Conservation (phyloP, 2,888 invertebrate genomes). For the Caenorhabditis wallacei region DNA sequence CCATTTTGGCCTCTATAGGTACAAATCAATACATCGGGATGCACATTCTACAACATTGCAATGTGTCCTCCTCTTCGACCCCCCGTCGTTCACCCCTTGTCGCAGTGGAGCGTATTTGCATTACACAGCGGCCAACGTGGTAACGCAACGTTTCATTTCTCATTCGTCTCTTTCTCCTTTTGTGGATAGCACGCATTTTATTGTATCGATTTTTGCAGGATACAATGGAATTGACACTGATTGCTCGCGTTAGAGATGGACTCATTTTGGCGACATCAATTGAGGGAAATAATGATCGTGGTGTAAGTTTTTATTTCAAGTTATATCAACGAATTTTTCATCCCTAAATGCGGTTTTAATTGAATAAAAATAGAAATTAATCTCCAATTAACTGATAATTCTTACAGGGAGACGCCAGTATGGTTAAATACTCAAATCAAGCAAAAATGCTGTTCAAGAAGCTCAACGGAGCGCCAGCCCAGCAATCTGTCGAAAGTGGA, state of each 20-base stretch:
- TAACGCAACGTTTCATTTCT: constrained; percentile 9
- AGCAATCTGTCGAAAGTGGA: constrained; percentile 97
- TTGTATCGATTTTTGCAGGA: background rate
- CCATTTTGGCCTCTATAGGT: background rate
- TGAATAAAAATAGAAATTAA: too few species aligned
- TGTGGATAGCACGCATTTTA: background rate
- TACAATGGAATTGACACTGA: constrained; percentile 94
- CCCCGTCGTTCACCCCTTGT: background rate
- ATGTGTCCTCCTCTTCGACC: background rate
- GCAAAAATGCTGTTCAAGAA: constrained; percentile 98
- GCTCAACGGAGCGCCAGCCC: constrained; percentile 92
- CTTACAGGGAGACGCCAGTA: constrained; percentile 92
- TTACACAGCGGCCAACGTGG: constrained; percentile 39
- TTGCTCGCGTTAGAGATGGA: constrained; percentile 95
- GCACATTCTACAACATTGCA: constrained; percentile 9
- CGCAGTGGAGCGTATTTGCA: constrained; percentile 49
- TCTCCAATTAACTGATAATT: too few species aligned
- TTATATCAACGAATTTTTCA: background rate
- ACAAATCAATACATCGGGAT: constrained; percentile 30
- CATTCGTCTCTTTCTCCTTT: background rate
- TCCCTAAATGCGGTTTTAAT: too few species aligned
- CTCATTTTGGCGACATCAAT: constrained; percentile 96
- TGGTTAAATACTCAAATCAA: constrained; percentile 98
- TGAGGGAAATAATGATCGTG: constrained; percentile 90
- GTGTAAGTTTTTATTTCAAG: constrained; percentile 10